Base-by-base conservation (phyloP, 2,797 vertebrate species). In the Megalops cyprinoides region DNA sequence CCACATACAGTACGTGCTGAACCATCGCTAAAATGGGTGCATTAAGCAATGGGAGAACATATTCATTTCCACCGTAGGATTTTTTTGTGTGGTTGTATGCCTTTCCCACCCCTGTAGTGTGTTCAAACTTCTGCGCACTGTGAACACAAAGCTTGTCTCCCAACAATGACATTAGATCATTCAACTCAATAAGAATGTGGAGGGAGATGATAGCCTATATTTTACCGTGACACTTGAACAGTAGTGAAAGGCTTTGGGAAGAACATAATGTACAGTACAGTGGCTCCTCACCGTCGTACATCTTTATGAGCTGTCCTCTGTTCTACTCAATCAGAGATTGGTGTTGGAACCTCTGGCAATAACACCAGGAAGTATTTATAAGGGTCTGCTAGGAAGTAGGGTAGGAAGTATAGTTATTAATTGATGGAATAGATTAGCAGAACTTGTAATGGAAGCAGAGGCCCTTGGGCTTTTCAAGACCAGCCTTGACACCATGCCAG, bases 181-280 rank as follows among this genome's bases (percentile, higher is more conserved):
- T 37, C 62, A 20, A 65, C 62, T 65, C 62, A 65, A 65, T 65
- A 31, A 65, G 62, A 37, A 37, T 28, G 31, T n/a, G 62, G 62
- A 65, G 62, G 62, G 28, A 34, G 62, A 65, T 65, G 37, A 65
- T 65, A 18, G 62, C 62, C 31, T 37, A 18, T 34, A 0, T 65
- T 37, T 37, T 18, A 1, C 58, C 62, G 58, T 15, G 58, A 15
- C 58, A 12, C 58, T 34, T 28, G 31, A 4, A 62, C 25, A 9
- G 25, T 25, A 15, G 25, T 62, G 18, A 53, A 65, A 65, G 23
- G 62, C 62, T 7, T 18, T 20, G 15, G 31, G 18, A 37, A 65
- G 31, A 37, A 10, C 34, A n/a, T 0, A 20, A 6, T 2, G 25
- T 1, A 58, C 1, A 56, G 62, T 34, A 23, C 23, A 62, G 55